A percentile compares a stretch with the other conserved stretches of the same genome.
phyloP scores from a whole-genome alignment of 2,113 vertebrate species.

The Eretmochelys imbricata region DNA sequence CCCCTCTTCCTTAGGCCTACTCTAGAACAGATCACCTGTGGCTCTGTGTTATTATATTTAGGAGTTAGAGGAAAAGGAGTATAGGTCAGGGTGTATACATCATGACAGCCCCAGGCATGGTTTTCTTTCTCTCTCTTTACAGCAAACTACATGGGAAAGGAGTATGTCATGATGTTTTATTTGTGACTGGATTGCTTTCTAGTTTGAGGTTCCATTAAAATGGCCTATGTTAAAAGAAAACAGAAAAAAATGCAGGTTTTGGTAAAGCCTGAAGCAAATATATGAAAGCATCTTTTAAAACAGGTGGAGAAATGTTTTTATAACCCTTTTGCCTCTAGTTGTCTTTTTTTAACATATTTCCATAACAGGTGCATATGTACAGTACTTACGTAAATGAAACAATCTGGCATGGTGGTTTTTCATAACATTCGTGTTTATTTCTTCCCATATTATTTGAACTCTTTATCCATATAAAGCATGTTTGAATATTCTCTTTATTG shows the following conservation, averaged over 20 bases:
- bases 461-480: background rate
- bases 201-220: background rate
- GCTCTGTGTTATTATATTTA: background rate
- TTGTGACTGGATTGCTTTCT: background rate
- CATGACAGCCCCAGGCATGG: background rate
- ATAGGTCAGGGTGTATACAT: background rate
- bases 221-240: background rate
- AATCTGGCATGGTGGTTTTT: background rate
- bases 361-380: background rate
- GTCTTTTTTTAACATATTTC: background rate
- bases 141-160: constrained; percentile 38
- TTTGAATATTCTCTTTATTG: background rate
- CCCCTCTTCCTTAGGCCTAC: background rate
- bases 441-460: background rate
- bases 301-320: background rate
- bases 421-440: background rate
- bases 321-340: background rate
- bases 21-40: background rate
- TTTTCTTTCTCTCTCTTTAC: background rate
- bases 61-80: background rate
- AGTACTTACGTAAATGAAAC: background rate
- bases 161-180: background rate
- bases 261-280: constrained; percentile 3
- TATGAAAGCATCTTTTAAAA: background rate
- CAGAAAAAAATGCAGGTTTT: background rate